These are phyloP conservation scores for Acanthoscelides obtectus DNA, from an alignment of 2,888 invertebrate genomes.

Conservation along the genomic window DNA sequence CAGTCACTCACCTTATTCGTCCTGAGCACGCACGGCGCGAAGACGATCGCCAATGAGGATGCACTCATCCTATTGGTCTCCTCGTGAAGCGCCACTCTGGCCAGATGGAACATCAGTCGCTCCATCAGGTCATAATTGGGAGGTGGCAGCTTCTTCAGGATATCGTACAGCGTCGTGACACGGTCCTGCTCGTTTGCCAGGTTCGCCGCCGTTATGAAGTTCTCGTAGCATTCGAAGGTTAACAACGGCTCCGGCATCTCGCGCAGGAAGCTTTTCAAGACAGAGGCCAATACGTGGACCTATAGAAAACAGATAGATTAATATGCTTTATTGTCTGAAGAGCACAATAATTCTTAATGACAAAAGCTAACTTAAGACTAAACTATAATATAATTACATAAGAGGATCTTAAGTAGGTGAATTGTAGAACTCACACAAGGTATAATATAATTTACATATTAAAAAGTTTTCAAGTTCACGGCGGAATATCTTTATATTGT, in stretches of 20 bases:
- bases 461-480: no score
- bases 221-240: constrained; percentile 91
- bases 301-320: no score
- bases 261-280: constrained; percentile 82
- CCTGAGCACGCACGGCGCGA: constrained; percentile 89
- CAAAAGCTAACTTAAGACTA: no score
- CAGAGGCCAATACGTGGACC: constrained; percentile 86
- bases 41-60: constrained; percentile 87
- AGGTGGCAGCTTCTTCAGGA: constrained; percentile 84
- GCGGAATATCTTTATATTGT: no score
- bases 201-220: constrained; percentile 86
- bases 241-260: constrained; percentile 92
- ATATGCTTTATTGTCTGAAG: no score
- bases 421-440: no score
- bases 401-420: no score
- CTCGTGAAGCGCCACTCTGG: constrained; percentile 82
- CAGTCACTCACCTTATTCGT: constrained; percentile 70
- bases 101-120: constrained; percentile 86
- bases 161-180: constrained; percentile 78
- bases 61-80: constrained; percentile 88
- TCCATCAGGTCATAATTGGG: constrained; percentile 88
- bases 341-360: no score
- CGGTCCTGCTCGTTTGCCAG: constrained; percentile 77
- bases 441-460: no score
- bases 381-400: no score